Evolutionary conservation across 2,797 vertebrate species (phyloP).

Genomic region (Nothura maculosa): DNA sequence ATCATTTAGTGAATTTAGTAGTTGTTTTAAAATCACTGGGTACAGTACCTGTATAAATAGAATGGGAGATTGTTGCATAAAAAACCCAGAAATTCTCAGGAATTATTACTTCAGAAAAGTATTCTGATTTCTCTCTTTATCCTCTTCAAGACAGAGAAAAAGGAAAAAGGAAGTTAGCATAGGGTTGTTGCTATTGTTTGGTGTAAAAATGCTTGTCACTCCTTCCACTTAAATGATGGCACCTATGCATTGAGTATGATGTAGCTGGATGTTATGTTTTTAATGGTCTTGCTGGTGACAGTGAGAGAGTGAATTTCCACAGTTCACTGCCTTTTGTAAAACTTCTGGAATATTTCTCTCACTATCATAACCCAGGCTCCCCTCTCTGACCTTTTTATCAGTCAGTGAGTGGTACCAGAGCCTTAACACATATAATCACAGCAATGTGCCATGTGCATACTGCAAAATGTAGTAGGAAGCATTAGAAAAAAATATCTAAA

Average conservation of each 20-base stretch:
- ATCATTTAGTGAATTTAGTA: background rate
- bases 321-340: conserved; percentile 70
- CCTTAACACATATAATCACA: conserved; percentile 52
- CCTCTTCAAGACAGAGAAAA: background rate
- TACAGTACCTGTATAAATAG: background rate
- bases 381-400: conserved; percentile 77
- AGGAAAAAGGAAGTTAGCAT: background rate
- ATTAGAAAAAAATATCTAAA: background rate
- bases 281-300: conserved; percentile 68
- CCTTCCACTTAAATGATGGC: background rate
- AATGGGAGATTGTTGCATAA: background rate
- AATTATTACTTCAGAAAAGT: background rate
- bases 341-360: conserved; percentile 72
- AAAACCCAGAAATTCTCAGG: background rate
- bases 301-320: conserved; percentile 67
- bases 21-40: background rate
- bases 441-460: conserved; percentile 8
- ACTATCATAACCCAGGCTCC: conserved; percentile 70
- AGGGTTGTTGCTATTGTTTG: background rate
- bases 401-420: conserved; percentile 76
- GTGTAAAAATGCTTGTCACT: background rate
- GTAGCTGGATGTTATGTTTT: conserved; percentile 40
- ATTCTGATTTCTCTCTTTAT: background rate
- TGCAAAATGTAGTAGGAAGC: background rate
- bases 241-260: background rate